These are phyloP conservation scores for Acipenser oxyrinchus DNA, from an alignment of 2,797 vertebrate species.

Conservation along the genomic window DNA sequence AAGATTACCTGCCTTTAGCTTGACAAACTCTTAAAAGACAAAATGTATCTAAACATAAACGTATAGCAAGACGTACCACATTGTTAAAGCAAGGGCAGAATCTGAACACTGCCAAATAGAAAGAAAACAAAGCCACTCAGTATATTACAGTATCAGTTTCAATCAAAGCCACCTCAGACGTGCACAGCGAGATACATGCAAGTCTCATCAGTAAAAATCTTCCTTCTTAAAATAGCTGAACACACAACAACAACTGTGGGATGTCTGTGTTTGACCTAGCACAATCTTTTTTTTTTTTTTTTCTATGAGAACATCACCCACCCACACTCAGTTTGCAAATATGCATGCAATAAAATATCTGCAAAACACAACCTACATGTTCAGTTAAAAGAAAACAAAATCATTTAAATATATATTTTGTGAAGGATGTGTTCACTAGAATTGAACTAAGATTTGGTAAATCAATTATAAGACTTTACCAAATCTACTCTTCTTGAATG, in stretches of 20 bases:
- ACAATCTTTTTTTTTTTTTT: slow-evolving; percentile 26
- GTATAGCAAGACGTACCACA: no score
- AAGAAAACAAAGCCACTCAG: background rate
- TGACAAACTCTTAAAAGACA: no score
- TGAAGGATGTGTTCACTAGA: no score
- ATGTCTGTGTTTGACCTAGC: slow-evolving; percentile 46
- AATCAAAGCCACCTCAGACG: slow-evolving; percentile 51
- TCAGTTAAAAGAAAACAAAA: no score
- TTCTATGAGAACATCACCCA: slow-evolving; percentile 5
- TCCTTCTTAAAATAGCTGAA: slow-evolving; percentile 55
- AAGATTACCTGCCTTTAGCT: no score
- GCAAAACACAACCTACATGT: no score
- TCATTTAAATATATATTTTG: no score
- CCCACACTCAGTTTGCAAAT: background rate
- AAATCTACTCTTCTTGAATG: background rate
- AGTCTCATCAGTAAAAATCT: slow-evolving; percentile 55
- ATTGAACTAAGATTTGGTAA: no score
- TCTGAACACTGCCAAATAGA: background rate
- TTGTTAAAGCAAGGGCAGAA: no score
- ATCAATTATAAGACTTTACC: no score
- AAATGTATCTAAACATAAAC: no score
- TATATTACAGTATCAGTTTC: slow-evolving; percentile 18
- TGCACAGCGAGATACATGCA: slow-evolving; percentile 41
- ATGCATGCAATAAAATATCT: no score
- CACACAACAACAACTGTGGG: slow-evolving; percentile 44